Evolutionary conservation across 2,888 invertebrate genomes (phyloP), one percentile per base, ranked within the genome.

Genomic region (Agrilus mali): DNA sequence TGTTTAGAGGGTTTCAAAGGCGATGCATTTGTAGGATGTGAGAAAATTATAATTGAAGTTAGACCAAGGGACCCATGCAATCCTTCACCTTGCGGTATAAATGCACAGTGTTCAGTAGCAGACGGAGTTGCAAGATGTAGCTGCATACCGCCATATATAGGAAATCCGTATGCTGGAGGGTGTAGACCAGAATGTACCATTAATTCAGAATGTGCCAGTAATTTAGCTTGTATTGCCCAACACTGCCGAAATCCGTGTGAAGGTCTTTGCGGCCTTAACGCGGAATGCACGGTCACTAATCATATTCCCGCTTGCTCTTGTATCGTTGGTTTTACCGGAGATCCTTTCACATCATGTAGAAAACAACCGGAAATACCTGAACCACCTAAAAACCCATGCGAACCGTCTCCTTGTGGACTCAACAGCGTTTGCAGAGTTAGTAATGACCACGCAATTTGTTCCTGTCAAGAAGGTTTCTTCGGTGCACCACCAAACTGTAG

Each of bases 71-170:
- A 82, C 56, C 85, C 83, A 1, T 89, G 90, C 60, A 77, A 69
- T 53, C 82, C 85, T 35, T 80, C 82, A 36, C 88, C 87, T 0
- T 92, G 92, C 61, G 90, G 86, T 14, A 82, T 84, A 58, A 90
- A 89, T 58, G 81, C 90, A 1, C 72, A 84, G 45, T 92, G 90
- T 59, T 74, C 77, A 1, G 77, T 78, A 22, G 68, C 75, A 3
- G 80, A 83, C 54, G 80, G 80, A 14, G 69, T 72, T 22, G 79
- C 82, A 1, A 77, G 80, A 52, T 92, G 92, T 61, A 73, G 75
- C n/a, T 92, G 90, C 58, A 86, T 90, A 58, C 85, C 88, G 45
- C 88, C 88, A 4, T 87, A 88, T 57, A 79, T 86, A 48, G 90
- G 90, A 7, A 86, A 92, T 68, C 88, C 89, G 4, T 89, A 87